phyloP scores from a whole-genome alignment of 2,888 invertebrate species.

The Orchesellides sinensis region DNA sequence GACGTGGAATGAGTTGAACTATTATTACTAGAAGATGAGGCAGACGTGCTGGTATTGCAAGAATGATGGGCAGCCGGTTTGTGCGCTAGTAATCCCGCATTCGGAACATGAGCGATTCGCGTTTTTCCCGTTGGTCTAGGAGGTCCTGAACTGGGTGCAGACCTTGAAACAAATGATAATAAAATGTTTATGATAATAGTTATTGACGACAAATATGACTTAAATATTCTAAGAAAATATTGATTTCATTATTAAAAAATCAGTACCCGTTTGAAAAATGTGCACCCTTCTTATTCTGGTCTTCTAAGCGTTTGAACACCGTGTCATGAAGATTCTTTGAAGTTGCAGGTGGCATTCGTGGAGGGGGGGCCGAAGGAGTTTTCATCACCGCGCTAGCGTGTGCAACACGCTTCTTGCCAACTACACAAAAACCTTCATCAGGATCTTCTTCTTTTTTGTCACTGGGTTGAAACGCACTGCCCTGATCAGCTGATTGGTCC shows the following conservation, averaged over 20 bases:
- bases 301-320: conserved; percentile 33
- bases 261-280: conserved; percentile 17
- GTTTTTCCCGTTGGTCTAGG: conserved; percentile 75
- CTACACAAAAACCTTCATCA: conserved; percentile 52
- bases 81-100: conserved; percentile 77
- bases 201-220: no score
- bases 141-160: conserved; percentile 1
- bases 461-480: not conserved
- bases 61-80: conserved; percentile 78
- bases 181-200: no score
- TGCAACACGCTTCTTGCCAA: conserved; percentile 85
- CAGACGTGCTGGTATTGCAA: conserved; percentile 39
- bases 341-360: conserved; percentile 76
- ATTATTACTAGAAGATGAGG: not conserved
- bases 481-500: conserved; percentile 12
- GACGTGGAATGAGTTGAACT: conserved; percentile 2
- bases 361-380: conserved; percentile 74
- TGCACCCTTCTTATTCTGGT: conserved; percentile 19
- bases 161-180: not conserved
- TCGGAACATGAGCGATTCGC: conserved; percentile 88
- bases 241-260: not conserved
- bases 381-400: conserved; percentile 80
- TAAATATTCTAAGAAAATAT: no score
- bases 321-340: conserved; percentile 31
- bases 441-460: conserved; percentile 21